These are phyloP conservation scores for Fragum fragum DNA, from an alignment of 2,888 invertebrate genomes.

Conservation along the genomic window DNA sequence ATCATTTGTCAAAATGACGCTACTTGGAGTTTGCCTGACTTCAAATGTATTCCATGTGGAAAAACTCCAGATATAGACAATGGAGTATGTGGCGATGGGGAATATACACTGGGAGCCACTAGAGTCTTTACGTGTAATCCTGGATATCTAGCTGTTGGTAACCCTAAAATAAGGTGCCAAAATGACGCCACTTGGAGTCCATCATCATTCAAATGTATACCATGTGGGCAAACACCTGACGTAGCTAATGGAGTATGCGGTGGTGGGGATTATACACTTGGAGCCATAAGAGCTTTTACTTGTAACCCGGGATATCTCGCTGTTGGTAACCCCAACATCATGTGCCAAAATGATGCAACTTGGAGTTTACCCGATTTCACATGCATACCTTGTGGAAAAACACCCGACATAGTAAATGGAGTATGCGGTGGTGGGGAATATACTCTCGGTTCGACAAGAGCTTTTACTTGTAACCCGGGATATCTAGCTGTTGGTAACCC, in stretches of 20 bases:
- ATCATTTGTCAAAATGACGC: slow-evolving; percentile 33
- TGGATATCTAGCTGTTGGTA: slow-evolving; percentile 43
- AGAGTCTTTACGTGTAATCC: slow-evolving; percentile 36
- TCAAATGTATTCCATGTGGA: slow-evolving; percentile 45
- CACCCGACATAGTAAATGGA: slow-evolving; percentile 29
- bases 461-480: slow-evolving; percentile 38
- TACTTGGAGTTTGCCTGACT: slow-evolving; percentile 29
- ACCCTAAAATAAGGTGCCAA: slow-evolving; percentile 37
- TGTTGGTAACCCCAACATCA: slow-evolving; percentile 43
- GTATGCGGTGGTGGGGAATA: slow-evolving; percentile 36
- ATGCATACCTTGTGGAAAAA: slow-evolving; percentile 35
- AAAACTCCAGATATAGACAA: slow-evolving; percentile 25
- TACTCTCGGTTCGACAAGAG: slow-evolving; percentile 41
- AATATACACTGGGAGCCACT: slow-evolving; percentile 33
- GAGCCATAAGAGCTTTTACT: slow-evolving; percentile 18
- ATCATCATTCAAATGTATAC: slow-evolving; percentile 34
- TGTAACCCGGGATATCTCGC: slow-evolving; percentile 50
- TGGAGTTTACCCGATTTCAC: slow-evolving; percentile 41
- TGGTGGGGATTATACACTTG: slow-evolving; percentile 31
- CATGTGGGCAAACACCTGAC: slow-evolving; percentile 35
- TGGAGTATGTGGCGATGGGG: slow-evolving; percentile 45
- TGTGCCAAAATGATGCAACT: slow-evolving; percentile 36
- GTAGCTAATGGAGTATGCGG: slow-evolving; percentile 30
- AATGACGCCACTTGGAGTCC: slow-evolving; percentile 25
- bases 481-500: slow-evolving; percentile 43